Conservation (phyloP, 2,113 vertebrate species). For the Ictidomys tridecemlineatus region DNA sequence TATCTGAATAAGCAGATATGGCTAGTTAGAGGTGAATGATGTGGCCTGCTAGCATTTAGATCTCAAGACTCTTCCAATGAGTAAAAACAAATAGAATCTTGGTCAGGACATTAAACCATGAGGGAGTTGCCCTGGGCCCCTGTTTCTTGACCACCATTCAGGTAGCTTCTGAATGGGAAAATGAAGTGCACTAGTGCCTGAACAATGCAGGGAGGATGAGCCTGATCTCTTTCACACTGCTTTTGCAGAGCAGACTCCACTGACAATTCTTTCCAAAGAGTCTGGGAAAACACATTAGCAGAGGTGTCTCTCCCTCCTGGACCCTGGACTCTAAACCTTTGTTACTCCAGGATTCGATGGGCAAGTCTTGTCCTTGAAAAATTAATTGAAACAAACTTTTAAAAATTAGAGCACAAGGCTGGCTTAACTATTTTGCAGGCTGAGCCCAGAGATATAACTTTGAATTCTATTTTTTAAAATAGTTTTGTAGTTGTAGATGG, state of each 20-base stretch:
- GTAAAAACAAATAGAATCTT: background rate
- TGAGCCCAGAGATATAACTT: background rate
- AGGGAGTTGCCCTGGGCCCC: background rate
- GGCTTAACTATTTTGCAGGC: background rate
- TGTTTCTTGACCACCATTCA: background rate
- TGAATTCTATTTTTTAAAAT: too few relatives aligned
- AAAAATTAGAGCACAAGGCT: background rate
- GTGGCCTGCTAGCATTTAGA: background rate
- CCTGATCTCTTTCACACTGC: background rate
- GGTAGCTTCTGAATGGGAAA: background rate
- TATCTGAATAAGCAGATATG: conserved; percentile 13
- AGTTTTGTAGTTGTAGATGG: too few relatives aligned
- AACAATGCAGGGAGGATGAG: background rate
- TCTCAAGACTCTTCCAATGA: background rate
- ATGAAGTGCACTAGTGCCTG: background rate
- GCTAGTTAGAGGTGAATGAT: background rate
- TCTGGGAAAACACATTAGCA: background rate
- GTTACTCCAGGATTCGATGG: background rate
- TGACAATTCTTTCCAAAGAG: background rate
- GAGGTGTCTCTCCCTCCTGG: background rate
- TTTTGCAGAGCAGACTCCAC: background rate
- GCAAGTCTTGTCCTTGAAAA: background rate
- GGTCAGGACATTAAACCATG: background rate
- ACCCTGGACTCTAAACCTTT: background rate
- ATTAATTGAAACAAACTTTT: conserved; percentile 13